Percentiles rank a stretch among this genome's conserved stretches.
These are phyloP conservation scores for Galerucella pusilla DNA, from an alignment of 2,888 invertebrate genomes.

Conservation along the genomic window DNA sequence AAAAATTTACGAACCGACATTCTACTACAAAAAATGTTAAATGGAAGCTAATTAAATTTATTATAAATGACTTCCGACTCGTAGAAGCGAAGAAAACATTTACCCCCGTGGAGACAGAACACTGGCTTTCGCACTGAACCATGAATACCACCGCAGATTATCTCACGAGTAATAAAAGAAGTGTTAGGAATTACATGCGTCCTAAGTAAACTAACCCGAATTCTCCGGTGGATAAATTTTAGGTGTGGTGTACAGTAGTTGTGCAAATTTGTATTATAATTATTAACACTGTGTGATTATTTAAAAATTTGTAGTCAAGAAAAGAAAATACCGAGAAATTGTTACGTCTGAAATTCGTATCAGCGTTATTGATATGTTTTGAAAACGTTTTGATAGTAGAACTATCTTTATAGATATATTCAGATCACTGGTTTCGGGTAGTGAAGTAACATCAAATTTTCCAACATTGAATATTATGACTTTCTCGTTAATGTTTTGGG, in stretches of 20 bases:
- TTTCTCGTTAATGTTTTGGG: no score
- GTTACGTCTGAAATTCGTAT: no score
- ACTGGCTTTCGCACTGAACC: slow-evolving; percentile 25
- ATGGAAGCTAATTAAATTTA: slow-evolving; percentile 29
- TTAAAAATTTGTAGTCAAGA: neutral
- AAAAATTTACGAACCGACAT: slow-evolving; percentile 11
- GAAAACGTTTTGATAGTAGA: no score
- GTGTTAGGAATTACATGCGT: slow-evolving; percentile 41
- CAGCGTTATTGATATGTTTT: no score
- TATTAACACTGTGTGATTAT: neutral
- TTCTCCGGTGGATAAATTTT: slow-evolving; percentile 38
- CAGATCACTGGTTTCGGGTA: no score
- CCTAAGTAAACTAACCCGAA: slow-evolving; percentile 35
- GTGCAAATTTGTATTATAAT: slow-evolving; percentile 2
- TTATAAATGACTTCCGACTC: slow-evolving; percentile 33
- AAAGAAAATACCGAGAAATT: no score
- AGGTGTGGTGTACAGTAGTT: slow-evolving; percentile 42
- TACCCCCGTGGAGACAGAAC: slow-evolving; percentile 27
- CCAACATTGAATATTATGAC: no score
- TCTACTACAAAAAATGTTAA: slow-evolving; percentile 10
- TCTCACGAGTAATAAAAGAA: slow-evolving; percentile 28
- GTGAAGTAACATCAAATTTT: no score
- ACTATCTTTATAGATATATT: no score
- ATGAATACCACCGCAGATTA: slow-evolving; percentile 13
- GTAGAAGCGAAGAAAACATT: slow-evolving; percentile 25